These are phyloP conservation scores for Coturnix japonica DNA, from an alignment of 2,113 vertebrate species.

Conservation along the genomic window DNA sequence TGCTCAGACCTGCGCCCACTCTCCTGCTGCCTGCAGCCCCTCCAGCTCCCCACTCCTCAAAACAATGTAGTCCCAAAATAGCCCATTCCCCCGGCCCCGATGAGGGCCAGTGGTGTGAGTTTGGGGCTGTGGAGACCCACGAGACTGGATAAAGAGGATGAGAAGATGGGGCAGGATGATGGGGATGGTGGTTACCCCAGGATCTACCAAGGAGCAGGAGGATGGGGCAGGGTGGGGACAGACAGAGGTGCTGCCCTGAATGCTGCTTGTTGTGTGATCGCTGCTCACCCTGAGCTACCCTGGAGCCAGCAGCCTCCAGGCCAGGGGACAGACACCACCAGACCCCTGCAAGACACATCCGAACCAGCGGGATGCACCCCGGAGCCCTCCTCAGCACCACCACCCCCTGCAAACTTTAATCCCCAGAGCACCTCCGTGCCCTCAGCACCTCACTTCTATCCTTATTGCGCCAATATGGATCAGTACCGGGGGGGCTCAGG, in stretches of 20 bases:
- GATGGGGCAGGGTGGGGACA: neutral
- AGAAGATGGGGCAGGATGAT: neutral
- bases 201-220: neutral
- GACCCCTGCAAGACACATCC: neutral
- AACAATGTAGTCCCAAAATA: neutral
- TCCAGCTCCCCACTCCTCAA: neutral
- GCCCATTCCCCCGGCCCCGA: too few species aligned
- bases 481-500: neutral
- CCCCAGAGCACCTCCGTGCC: neutral
- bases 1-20: accelerated
- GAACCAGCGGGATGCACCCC: neutral
- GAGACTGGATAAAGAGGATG: accelerated
- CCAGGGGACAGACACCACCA: neutral
- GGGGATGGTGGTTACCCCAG: neutral
- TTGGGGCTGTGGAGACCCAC: accelerated
- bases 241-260: neutral
- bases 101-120: neutral
- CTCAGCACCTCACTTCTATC: neutral
- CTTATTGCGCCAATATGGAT: neutral
- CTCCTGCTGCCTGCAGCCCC: neutral
- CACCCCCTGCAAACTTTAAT: neutral
- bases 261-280: accelerated
- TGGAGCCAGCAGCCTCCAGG: accelerated
- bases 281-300: neutral
- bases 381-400: neutral